These are phyloP conservation scores for Lordiphosa mommai DNA, from an alignment of 1,140 invertebrate species.

Conservation along the genomic window DNA sequence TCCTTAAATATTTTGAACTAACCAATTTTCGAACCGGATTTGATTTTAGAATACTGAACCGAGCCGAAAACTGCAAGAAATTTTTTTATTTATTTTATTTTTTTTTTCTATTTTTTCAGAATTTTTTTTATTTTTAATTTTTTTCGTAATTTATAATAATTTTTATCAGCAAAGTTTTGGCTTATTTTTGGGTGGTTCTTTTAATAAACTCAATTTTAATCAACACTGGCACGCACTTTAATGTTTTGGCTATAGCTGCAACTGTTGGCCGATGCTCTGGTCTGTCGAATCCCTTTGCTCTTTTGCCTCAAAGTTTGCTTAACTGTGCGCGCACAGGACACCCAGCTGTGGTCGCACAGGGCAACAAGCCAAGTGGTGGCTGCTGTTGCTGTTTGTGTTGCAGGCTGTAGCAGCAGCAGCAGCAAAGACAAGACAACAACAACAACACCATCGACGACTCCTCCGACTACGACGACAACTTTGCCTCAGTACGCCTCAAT, in stretches of 20 bases:
- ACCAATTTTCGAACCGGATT: no score
- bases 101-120: not conserved
- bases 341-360: conserved; percentile 68
- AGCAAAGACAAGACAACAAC: conserved; percentile 42
- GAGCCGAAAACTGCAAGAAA: no score
- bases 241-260: conserved; percentile 23
- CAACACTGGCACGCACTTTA: conserved; percentile 22
- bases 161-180: no score
- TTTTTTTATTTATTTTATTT: no score
- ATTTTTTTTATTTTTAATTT: not conserved
- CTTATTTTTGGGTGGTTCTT: not conserved
- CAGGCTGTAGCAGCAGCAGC: conserved; percentile 32
- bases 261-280: not conserved
- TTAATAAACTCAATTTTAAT: not conserved
- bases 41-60: no score
- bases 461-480: conserved; percentile 55
- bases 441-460: conserved; percentile 29
- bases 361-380: conserved; percentile 69
- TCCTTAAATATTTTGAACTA: no score
- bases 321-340: conserved; percentile 72
- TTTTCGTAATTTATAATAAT: no score
- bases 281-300: not conserved
- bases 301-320: conserved; percentile 61
- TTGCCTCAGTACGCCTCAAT: conserved; percentile 69
- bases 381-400: conserved; percentile 37